These are phyloP conservation scores for Limnephilus marmoratus DNA, from an alignment of 2,888 invertebrate species.

Conservation along the genomic window DNA sequence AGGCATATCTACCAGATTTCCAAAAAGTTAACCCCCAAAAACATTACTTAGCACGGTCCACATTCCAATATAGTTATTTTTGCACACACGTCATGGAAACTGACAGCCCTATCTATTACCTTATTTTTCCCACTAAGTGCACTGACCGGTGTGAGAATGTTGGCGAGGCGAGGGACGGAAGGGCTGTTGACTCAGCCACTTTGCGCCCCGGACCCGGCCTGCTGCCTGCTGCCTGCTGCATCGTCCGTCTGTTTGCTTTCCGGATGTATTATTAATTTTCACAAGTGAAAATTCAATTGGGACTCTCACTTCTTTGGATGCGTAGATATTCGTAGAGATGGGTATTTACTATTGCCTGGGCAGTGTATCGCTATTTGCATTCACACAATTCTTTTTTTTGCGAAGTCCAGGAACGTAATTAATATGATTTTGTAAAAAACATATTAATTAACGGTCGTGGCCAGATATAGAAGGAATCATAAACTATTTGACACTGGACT, in stretches of 20 bases:
- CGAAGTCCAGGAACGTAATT: not conserved
- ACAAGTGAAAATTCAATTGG: slow-evolving; percentile 69
- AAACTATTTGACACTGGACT: not conserved
- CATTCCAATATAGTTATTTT: not conserved
- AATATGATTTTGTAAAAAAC: not conserved
- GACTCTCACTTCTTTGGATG: slow-evolving; percentile 44
- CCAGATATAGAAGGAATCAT: not conserved
- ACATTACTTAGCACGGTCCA: not conserved
- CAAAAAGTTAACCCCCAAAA: not conserved
- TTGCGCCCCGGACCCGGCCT: slow-evolving; percentile 41
- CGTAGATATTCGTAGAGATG: slow-evolving; percentile 17
- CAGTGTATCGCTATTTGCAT: not conserved
- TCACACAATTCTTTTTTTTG: not conserved
- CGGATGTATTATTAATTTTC: slow-evolving; percentile 73
- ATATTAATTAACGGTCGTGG: not conserved
- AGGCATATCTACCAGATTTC: not conserved
- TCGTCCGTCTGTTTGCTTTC: slow-evolving; percentile 69
- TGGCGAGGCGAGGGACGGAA: not conserved
- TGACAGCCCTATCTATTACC: slow-evolving; percentile 39
- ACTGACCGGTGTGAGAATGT: slow-evolving; percentile 60
- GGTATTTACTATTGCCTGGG: not conserved
- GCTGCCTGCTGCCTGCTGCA: not conserved
- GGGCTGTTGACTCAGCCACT: slow-evolving; percentile 63
- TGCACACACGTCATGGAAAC: not conserved
- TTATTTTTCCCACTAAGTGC: slow-evolving; percentile 59